phyloP scores from a whole-genome alignment of 2,797 vertebrate species.

The Melanotaenia boesemani region DNA sequence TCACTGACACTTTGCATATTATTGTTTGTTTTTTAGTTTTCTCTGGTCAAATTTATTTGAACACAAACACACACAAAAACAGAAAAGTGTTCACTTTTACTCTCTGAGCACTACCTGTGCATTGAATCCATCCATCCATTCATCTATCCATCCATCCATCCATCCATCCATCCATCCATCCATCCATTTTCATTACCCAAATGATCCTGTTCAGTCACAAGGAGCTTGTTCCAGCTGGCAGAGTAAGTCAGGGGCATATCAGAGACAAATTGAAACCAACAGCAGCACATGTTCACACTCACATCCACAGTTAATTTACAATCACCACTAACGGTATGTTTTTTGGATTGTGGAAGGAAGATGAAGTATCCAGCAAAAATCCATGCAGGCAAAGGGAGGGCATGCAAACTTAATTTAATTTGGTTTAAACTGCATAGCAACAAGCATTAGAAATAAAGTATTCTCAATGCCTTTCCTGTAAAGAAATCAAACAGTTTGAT shows the following conservation, averaged over 20 bases:
- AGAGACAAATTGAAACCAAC: background rate
- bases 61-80: background rate
- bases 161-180: background rate
- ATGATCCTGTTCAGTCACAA: background rate
- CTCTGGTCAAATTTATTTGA: conserved; percentile 4
- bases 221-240: background rate
- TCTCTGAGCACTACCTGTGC: background rate
- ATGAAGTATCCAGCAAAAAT: background rate
- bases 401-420: background rate
- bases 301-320: background rate
- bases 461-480: background rate
- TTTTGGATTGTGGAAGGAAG: background rate
- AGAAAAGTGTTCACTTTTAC: background rate
- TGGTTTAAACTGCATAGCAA: background rate
- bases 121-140: no score
- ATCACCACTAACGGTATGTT: background rate
- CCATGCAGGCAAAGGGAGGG: background rate
- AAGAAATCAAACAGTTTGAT: background rate
- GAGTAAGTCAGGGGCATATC: background rate
- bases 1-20: conserved; percentile 4
- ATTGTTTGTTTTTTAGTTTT: background rate
- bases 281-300: background rate
- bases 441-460: background rate
- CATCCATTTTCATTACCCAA: background rate
- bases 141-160: no score